Percentiles rank a stretch among this genome's conserved stretches.
Conservation (phyloP, 2,113 vertebrate genomes). For the Coptodon bakossiorum region DNA sequence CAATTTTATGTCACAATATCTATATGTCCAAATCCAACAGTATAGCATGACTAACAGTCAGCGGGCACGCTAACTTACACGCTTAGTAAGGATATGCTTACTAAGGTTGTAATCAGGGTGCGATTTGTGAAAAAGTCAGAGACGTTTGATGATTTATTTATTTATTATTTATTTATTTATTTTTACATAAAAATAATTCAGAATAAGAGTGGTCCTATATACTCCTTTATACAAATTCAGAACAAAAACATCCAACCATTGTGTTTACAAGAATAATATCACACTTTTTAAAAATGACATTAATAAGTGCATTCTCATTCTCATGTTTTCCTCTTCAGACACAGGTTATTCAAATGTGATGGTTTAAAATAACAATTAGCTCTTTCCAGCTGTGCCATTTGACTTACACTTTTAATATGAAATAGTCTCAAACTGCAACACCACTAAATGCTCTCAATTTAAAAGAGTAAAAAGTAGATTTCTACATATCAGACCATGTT, state of each 20-base stretch:
- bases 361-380: neutral
- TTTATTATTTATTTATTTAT: neutral
- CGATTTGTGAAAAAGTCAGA: fast-evolving
- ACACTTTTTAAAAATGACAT: neutral
- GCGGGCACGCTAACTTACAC: neutral
- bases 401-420: neutral
- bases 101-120: neutral
- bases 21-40: neutral
- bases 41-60: neutral
- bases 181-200: neutral
- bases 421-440: neutral
- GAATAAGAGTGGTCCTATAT: neutral
- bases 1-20: neutral
- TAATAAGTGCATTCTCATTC: neutral
- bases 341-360: neutral
- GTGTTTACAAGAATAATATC: neutral
- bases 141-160: neutral
- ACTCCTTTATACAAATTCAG: neutral
- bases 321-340: neutral
- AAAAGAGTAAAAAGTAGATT: neutral
- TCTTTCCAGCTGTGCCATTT: neutral
- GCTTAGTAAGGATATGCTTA: neutral
- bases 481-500: neutral
- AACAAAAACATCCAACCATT: neutral
- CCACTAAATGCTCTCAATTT: neutral